Base-by-base conservation (phyloP, 2,113 vertebrate genomes). In the Tragelaphus scriptus region DNA sequence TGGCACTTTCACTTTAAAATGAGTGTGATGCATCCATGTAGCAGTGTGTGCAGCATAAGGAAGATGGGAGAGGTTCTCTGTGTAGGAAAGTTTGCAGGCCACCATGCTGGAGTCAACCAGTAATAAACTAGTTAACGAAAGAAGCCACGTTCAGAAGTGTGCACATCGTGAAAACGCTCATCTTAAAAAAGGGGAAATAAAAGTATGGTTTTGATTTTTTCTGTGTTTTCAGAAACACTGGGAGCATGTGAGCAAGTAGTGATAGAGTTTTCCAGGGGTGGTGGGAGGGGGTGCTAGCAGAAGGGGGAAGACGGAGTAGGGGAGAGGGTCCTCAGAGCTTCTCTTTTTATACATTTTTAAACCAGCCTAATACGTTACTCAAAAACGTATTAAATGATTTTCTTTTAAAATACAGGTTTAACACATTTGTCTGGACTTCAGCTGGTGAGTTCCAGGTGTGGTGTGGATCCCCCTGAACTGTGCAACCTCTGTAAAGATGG, bases 21-120 rank as follows among this genome's bases (percentile, higher is more conserved):
- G 32, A 21, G 32, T 5, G 32, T 14, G 79, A 32, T 3, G 15
- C 6, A 0, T 4, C n/a, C 17, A 0, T 0, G 17, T 2, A 2
- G 7, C 1, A 4, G 9, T 1, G 2, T 1, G 8, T 2, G 51
- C 28, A 13, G 3, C 77, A 13, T 26, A 4, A 19, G 28, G 51
- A 36, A 30, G 21, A 23, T 2, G 0, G 1, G 16, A 32, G 58
- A 15, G 14, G 13, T 1, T 21, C 36, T 56, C 65, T 0, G 3
- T 5, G 6, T 2, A 30, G 2, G 1, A 1, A 2, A 5, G 3
- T 25, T 21, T 23, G 14, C 28, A 44, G 32, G 15, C 10, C 32
- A 5, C 49, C 30, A 25, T 2, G 26, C 68, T 36, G 68, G 68
- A 23, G 19, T 36, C 19, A 36, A 12, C 10, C 55, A 5, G 30